phyloP scores from a whole-genome alignment of 2,113 vertebrate species.

The Verasper variegatus region DNA sequence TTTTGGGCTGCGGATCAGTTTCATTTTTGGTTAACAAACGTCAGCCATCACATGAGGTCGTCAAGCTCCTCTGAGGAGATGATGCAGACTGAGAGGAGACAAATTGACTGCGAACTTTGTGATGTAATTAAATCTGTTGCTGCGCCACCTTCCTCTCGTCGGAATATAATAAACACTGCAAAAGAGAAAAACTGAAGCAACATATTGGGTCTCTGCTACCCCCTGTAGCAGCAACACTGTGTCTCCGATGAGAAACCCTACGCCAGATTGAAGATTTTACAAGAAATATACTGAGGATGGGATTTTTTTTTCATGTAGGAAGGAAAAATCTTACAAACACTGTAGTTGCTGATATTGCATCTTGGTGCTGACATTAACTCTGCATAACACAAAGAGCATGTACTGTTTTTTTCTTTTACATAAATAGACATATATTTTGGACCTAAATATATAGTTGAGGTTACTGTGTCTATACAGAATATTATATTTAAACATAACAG shows the following conservation, averaged over 20 bases:
- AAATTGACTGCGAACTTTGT: conserved; percentile 37
- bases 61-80: conserved; percentile 29
- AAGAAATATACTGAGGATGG: background rate
- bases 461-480: background rate
- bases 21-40: conserved; percentile 37
- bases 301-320: background rate
- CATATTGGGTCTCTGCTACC: conserved; percentile 55
- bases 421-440: too few relatives aligned
- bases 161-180: conserved; percentile 10
- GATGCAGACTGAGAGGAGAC: conserved; percentile 29
- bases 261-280: background rate
- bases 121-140: conserved; percentile 34
- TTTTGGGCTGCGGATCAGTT: background rate
- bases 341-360: background rate
- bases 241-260: background rate
- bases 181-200: too few relatives aligned
- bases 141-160: conserved; percentile 3
- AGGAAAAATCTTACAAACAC: too few relatives aligned
- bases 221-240: conserved; percentile 35
- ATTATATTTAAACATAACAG: background rate
- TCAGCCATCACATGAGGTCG: conserved; percentile 23
- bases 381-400: too few relatives aligned
- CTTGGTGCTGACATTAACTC: background rate
- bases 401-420: too few relatives aligned
- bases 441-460: too few relatives aligned